Evolutionary conservation across 2,797 vertebrate species (phyloP), one percentile per base, ranked within the genome.

Genomic region (Microchirus variegatus): DNA sequence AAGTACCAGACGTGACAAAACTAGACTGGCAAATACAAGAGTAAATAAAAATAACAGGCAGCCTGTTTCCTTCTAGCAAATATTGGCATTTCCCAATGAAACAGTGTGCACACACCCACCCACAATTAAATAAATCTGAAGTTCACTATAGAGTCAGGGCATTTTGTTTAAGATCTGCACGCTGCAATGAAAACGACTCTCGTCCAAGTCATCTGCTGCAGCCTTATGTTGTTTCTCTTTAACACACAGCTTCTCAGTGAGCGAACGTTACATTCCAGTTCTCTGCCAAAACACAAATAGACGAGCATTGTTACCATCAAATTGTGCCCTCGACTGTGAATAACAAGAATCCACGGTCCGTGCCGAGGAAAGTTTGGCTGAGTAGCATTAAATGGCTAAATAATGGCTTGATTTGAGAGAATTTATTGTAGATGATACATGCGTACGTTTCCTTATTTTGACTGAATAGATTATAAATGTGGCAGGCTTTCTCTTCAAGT

Each of bases 241-340:
- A 53, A 54, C n/a, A 50, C 53, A 52, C 22, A 64, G 62, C 40
- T 50, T 16, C 40, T 75, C 11, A 52, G 63, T 65, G 38, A 45
- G 36, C 36, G 9, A 70, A 48, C 16, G 40, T 54, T 45, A 18
- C 17, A 53, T 53, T 49, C 50, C 9, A 44, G 44, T n/a, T 66
- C 7, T 9, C 46, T 58, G 55, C 41, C 57, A 63, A 57, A 22
- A 3, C 22, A 22, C 22, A 22, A 67, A 43, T 48, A 48, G 26
- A 31, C 31, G 7, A 31, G 31, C 31, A 31, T 31, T 31, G 31
- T 31, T 31, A 31, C 31, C 15, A 17, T 47, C 43, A 31, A 46
- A 41, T 12, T 41, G 48, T 44, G 15, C 38, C 62, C 19, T 36
- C 4, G 9, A 13, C 53, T 59, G 56, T 18, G 31, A 16, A 17